A percentile compares a stretch with the other conserved stretches of the same genome.
phyloP scores from a whole-genome alignment of 1,140 invertebrate species.

The Eriosoma lanigerum region DNA sequence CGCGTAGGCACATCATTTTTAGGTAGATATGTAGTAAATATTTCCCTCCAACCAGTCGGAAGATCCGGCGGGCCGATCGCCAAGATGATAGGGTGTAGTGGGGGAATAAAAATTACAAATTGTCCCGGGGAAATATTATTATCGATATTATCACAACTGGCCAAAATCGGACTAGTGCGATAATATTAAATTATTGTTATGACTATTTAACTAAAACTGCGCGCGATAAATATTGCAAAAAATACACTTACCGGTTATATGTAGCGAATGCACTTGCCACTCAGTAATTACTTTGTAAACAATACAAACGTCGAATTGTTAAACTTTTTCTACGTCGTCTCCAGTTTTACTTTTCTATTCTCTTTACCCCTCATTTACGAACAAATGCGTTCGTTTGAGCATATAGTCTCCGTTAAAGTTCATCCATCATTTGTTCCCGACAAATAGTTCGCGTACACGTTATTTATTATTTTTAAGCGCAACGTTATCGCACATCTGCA shows the following conservation, averaged over 20 bases:
- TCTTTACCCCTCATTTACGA: background rate
- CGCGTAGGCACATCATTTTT: too few species aligned
- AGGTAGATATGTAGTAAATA: background rate
- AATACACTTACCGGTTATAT: background rate
- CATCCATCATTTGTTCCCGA: too few species aligned
- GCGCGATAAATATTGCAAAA: background rate
- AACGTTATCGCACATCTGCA: background rate
- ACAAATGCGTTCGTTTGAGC: background rate
- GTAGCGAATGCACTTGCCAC: background rate
- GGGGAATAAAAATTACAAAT: background rate
- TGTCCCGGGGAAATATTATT: background rate
- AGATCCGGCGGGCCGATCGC: background rate
- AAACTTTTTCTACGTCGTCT: too few species aligned
- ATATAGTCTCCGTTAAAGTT: background rate
- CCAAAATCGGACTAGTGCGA: background rate
- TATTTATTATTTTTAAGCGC: background rate
- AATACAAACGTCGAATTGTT: too few species aligned
- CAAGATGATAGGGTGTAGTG: background rate
- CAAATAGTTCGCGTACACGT: background rate
- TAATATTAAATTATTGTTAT: too few species aligned
- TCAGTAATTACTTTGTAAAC: too few species aligned
- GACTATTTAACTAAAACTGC: too few species aligned
- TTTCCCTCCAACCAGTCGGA: background rate
- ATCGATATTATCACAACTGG: slow-evolving; percentile 6
- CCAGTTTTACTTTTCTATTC: background rate